Conservation (phyloP, 37 sponge, comb jelly and placozoan species). For the Ephydatia muelleri region DNA sequence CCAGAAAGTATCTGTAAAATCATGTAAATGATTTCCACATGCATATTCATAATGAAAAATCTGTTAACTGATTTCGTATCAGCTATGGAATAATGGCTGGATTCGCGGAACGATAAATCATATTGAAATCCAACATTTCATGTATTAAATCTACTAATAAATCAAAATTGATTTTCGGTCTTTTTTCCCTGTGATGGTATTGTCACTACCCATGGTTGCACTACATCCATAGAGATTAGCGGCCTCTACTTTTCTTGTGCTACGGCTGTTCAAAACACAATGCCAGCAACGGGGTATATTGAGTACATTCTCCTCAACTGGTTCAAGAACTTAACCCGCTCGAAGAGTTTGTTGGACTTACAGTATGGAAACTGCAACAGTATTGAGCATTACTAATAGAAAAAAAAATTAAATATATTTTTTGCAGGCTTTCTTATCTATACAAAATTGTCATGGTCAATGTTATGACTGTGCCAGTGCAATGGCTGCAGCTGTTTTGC, state of each 20-base stretch:
- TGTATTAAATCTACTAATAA: no score
- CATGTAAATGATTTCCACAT: no score
- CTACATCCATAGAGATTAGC: background rate
- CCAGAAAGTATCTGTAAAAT: no score
- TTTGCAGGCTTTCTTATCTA: slow-evolving; percentile 34
- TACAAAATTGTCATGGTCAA: slow-evolving; percentile 49
- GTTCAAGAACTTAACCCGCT: slow-evolving; percentile 33
- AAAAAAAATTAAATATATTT: slow-evolving; percentile 35
- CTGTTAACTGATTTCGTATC: no score
- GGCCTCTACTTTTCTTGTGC: background rate
- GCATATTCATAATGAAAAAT: no score
- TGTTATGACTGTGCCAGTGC: slow-evolving; percentile 62
- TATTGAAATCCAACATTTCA: no score
- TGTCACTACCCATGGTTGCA: background rate
- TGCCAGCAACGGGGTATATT: background rate
- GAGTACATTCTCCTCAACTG: background rate
- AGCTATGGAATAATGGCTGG: no score
- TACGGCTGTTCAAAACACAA: background rate
- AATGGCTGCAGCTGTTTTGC: slow-evolving; percentile 38
- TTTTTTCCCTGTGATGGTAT: no score
- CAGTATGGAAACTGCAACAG: background rate
- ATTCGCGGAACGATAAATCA: no score
- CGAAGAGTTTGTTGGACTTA: slow-evolving; percentile 45
- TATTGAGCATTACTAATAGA: background rate
- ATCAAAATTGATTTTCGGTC: no score